A percentile compares a stretch with the other conserved stretches of the same genome.
These are phyloP conservation scores for Saturnia japonica DNA, from an alignment of 2,888 invertebrate species.

Conservation along the genomic window DNA sequence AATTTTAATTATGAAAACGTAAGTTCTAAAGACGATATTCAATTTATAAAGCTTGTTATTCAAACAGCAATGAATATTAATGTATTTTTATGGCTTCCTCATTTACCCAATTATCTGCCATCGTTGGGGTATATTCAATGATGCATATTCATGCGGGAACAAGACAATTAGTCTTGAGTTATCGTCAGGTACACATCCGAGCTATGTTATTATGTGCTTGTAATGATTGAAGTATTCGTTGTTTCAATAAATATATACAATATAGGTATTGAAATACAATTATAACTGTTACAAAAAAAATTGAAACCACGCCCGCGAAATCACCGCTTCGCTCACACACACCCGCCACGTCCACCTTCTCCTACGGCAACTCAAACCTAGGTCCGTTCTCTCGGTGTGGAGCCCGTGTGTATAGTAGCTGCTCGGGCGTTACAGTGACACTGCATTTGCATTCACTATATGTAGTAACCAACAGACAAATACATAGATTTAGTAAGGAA, in stretches of 20 bases:
- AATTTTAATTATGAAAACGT: neutral
- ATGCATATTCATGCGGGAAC: constrained; percentile 27
- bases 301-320: no score
- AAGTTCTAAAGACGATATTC: constrained; percentile 10
- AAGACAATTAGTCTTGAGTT: constrained; percentile 23
- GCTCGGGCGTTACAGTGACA: no score
- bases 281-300: constrained; percentile 3
- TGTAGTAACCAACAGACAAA: no score
- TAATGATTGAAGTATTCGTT: neutral
- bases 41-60: constrained; percentile 20
- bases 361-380: no score
- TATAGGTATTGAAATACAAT: neutral
- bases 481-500: no score
- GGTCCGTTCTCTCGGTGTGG: no score
- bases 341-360: no score
- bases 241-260: neutral
- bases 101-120: constrained; percentile 44
- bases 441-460: no score
- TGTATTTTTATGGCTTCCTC: constrained; percentile 43
- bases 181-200: constrained; percentile 19
- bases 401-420: no score
- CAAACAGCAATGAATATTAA: constrained; percentile 34
- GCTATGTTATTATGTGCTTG: constrained; percentile 4
- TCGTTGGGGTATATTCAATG: constrained; percentile 21
- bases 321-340: no score